Evolutionary conservation across 2,888 invertebrate species (phyloP), one percentile per base, ranked within the genome.

Genomic region (Himalopsyche anomala): DNA sequence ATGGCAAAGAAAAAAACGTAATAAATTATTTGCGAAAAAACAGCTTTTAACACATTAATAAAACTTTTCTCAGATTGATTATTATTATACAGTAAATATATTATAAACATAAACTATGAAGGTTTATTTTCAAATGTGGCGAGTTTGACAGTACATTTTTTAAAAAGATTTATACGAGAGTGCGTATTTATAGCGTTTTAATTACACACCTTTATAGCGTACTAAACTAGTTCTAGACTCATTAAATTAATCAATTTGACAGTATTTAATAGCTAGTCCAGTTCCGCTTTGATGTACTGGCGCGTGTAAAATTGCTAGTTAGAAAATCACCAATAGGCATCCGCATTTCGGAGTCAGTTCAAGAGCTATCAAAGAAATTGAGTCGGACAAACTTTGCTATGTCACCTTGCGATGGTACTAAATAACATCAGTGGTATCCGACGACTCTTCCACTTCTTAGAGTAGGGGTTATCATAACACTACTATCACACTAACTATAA

Each of bases 171-270:
- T 62, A 62, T 62, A 19, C 19, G 62, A 5, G n/a, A 62, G 62
- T 62, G 62, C 62, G 19, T 62, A 4, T 62, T 19, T 62, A 62
- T 19, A 62, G 8, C 19, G 28, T 62, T 62, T 62, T 62, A 62
- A 62, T 62, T 62, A 62, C 19, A 62, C 62, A 62, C 62, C 62
- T 62, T 28, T 62, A 19, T 8, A 62, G 19, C 62, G 19, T 28
- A 62, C 62, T 62, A 62, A 62, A 28, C 62, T 28, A 62, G 62
- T 62, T 62, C 28, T 19, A 62, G 62, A 62, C 62, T 62, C 62
- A 62, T 62, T 62, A 62, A 62, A 62, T 62, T 62, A 62, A 62
- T 62, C 62, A 62, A 62, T 62, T 62, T 62, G 62, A 62, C 62
- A 62, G 62, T 62, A 62, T 62, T 62, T 62, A 62, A 62, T 62